Conservation (phyloP, 64 coral and sea anemone species). For the Montipora cactus region DNA sequence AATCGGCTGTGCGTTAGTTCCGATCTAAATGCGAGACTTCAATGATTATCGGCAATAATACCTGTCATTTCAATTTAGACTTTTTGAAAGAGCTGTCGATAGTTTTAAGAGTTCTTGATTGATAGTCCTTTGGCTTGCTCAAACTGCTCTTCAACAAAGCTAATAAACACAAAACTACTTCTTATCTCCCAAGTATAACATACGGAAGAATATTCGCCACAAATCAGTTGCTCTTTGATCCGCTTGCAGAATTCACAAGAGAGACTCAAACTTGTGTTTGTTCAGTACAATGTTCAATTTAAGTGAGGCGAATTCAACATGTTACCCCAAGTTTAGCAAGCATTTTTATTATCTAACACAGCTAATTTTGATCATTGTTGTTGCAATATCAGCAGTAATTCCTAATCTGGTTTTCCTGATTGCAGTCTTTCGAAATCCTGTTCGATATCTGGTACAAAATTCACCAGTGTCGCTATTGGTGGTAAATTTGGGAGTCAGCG, state of each 20-base stretch:
- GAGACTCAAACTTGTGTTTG: neutral
- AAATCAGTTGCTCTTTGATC: neutral
- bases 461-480: neutral
- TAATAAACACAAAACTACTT: no score
- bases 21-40: no score
- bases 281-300: neutral
- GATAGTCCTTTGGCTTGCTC: no score
- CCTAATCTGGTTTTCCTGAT: slow-evolving; percentile 10
- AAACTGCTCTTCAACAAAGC: no score
- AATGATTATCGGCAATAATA: no score
- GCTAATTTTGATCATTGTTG: neutral
- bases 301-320: neutral
- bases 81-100: no score
- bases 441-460: neutral
- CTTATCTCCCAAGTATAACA: no score
- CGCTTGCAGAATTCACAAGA: neutral
- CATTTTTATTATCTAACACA: neutral
- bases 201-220: no score
- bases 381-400: neutral
- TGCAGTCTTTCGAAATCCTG: neutral
- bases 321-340: neutral
- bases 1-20: no score
- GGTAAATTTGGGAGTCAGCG: neutral
- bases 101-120: no score
- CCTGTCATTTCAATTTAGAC: no score